Conservation (phyloP, 2,797 vertebrate species). For the Pempheris klunzingeri region DNA sequence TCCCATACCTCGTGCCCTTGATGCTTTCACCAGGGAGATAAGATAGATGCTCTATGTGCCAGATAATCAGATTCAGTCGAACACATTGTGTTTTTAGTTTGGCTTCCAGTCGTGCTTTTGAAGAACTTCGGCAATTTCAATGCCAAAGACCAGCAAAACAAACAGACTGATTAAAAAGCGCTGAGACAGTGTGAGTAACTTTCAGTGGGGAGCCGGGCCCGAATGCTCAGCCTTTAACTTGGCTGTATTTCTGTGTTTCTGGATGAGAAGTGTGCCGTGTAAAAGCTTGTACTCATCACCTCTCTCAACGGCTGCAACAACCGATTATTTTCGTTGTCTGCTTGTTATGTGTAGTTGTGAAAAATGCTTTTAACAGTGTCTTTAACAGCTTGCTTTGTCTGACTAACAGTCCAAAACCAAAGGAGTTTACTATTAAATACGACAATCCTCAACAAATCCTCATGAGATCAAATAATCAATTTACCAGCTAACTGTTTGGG, state of each 20-base stretch:
- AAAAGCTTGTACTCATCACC: constrained; percentile 12
- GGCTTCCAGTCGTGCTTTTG: constrained; percentile 22
- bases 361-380: not conserved
- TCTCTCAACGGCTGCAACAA: not conserved
- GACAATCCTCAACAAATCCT: not conserved
- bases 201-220: constrained; percentile 33
- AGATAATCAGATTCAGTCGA: constrained; percentile 17
- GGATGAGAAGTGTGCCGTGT: not conserved
- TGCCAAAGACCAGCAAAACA: constrained; percentile 29
- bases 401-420: not conserved
- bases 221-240: constrained; percentile 24
- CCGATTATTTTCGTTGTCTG: constrained; percentile 5
- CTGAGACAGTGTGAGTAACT: constrained; percentile 25
- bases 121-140: constrained; percentile 29
- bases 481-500: not conserved
- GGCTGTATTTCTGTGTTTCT: constrained; percentile 32
- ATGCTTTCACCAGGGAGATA: constrained; percentile 35
- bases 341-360: not conserved
- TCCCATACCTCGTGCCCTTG: not conserved
- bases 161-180: constrained; percentile 18
- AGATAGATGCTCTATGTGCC: constrained; percentile 18
- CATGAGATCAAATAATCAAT: not conserved
- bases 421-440: not conserved
- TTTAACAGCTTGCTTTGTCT: not conserved
- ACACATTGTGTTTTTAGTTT: constrained; percentile 32